Evolutionary conservation across 2,888 invertebrate species (phyloP).

Genomic region (Noctua janthina): DNA sequence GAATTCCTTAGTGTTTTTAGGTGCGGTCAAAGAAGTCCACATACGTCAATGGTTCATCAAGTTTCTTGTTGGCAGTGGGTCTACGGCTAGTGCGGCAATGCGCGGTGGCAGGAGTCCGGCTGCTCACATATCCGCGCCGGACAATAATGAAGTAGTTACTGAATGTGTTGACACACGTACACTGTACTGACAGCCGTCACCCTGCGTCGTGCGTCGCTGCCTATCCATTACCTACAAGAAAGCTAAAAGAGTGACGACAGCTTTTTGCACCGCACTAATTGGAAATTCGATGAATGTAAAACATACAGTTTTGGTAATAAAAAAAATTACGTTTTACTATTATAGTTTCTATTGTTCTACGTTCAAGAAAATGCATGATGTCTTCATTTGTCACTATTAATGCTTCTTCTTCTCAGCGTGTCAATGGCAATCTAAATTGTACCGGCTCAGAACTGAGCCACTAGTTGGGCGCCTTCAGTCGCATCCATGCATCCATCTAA

Average conservation of each 20-base stretch:
- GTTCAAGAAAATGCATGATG: slow-evolving; percentile 8
- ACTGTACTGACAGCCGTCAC: neutral
- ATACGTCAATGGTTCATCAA: neutral
- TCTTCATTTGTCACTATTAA: slow-evolving; percentile 8
- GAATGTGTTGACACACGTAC: slow-evolving; percentile 20
- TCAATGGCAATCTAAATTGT: neutral
- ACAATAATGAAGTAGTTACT: slow-evolving; percentile 51
- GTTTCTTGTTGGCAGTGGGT: neutral
- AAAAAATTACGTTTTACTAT: slow-evolving; percentile 9
- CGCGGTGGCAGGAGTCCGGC: slow-evolving; percentile 1
- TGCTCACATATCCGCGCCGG: neutral
- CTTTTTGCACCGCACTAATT: slow-evolving; percentile 45
- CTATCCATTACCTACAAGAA: slow-evolving; percentile 18
- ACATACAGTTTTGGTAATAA: neutral
- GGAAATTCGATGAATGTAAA: slow-evolving; percentile 18
- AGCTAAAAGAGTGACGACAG: slow-evolving; percentile 15
- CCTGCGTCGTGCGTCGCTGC: neutral
- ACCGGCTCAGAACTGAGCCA: neutral
- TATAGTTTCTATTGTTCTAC: neutral
- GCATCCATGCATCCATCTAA: neutral
- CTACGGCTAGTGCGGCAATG: slow-evolving; percentile 11
- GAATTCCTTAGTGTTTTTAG: neutral
- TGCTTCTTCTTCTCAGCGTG: neutral
- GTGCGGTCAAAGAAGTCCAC: neutral
- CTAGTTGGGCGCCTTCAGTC: neutral